Percentiles rank a stretch among this genome's conserved stretches.
These are phyloP conservation scores for Pseudococcus viburni DNA, from an alignment of 2,888 invertebrate genomes.

Conservation along the genomic window DNA sequence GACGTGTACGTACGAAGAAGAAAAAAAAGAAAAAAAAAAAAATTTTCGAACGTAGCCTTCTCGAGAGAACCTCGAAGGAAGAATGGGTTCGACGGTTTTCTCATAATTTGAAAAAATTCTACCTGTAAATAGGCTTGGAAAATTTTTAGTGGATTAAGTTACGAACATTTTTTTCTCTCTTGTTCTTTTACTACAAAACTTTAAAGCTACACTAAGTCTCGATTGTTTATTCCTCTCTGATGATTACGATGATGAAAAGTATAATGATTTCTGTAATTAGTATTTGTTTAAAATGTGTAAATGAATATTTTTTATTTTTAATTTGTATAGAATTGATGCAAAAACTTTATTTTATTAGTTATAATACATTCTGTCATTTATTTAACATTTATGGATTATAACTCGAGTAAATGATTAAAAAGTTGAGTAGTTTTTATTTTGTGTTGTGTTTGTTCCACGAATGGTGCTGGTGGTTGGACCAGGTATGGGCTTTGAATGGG, in stretches of 20 bases:
- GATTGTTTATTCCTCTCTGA: constrained; percentile 58
- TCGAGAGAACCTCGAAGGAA: background rate
- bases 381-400: constrained; percentile 64
- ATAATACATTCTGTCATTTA: constrained; percentile 65
- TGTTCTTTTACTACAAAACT: constrained; percentile 35
- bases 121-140: constrained; percentile 47
- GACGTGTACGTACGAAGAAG: constrained; percentile 16
- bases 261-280: constrained; percentile 57
- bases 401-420: constrained; percentile 61
- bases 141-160: constrained; percentile 45
- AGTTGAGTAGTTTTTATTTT: constrained; percentile 24
- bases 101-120: background rate
- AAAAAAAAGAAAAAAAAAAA: background rate
- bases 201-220: constrained; percentile 45
- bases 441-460: background rate
- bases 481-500: too few species aligned
- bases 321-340: constrained; percentile 64
- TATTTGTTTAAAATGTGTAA: constrained; percentile 61
- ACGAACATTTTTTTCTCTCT: constrained; percentile 33
- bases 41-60: background rate
- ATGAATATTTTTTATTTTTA: constrained; percentile 64
- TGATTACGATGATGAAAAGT: background rate
- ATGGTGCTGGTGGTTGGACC: too few species aligned
- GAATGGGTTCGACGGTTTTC: background rate
- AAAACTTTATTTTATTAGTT: constrained; percentile 64